Base-by-base conservation (phyloP, 2,888 invertebrate genomes). In the Pristionchus entomophagus region DNA sequence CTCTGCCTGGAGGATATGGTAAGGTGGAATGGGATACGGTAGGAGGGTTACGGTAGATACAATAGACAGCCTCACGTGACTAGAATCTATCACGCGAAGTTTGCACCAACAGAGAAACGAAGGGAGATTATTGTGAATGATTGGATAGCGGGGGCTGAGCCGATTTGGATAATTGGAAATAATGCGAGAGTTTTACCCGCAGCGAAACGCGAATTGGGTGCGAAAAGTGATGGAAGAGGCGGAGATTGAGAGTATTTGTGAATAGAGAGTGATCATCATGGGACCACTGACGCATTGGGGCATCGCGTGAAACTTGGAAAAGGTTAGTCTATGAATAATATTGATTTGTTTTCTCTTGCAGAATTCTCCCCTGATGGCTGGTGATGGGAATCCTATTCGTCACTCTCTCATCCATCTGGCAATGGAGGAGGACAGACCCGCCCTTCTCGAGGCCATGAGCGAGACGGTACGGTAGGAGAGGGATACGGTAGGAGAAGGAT, bases 361-460 rank as follows among this genome's bases (percentile, higher is more conserved):
- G 65, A 69, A 26, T 1, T 65, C 35, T 32, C 87, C 89, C n/a
- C 83, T 88, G 73, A 56, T 88, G 56, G 90, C 90, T n/a, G 88
- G 89, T 29, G 91, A 91, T 81, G 89, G 89, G 14, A 91, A 90
- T 73, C 89, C 89, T 4, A 87, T 91, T n/a, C 86, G 91, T n/a
- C 91, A 91, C 65, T 90, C 91, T 26, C 86, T 91, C 26, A 86
- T 91, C 69, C 88, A 86, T 45, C 87, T 91, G 22, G 91, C 89
- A 12, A 86, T 87, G 86, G 89, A 91, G 82, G 91, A 91, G 80
- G 91, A 91, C 82, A 87, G 92, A 51, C 91, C 91, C 38, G 87
- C 87, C 26, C 82, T 91, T 51, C 78, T 91, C 22, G 89, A 91
- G 82, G 91, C 91, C 12, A 91, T 91, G 91, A 86, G 86, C 19